Evolutionary conservation across 1,140 invertebrate species (phyloP).

Genomic region (Listronotus oregonensis): DNA sequence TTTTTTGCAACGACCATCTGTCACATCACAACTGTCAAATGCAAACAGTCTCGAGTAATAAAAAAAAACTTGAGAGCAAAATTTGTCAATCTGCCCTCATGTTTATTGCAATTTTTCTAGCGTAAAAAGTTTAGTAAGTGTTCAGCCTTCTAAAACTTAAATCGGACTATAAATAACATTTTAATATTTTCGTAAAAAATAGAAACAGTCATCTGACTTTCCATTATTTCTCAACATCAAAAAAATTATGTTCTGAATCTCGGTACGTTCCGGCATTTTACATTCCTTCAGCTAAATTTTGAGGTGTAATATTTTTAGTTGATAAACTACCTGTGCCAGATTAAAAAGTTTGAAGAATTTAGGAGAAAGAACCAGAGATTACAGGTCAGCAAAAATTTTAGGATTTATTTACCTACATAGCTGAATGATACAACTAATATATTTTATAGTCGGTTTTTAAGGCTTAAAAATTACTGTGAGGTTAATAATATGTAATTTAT

Average conservation of each 20-base stretch:
- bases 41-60: neutral
- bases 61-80: slow-evolving; percentile 6
- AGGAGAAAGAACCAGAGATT: too few relatives aligned
- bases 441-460: too few relatives aligned
- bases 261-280: slow-evolving; percentile 16
- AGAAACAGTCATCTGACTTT: slow-evolving; percentile 3
- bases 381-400: too few relatives aligned
- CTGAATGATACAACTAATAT: too few relatives aligned
- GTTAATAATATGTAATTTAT: too few relatives aligned
- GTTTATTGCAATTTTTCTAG: neutral
- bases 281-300: slow-evolving; percentile 4
- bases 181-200: neutral
- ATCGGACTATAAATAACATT: slow-evolving; percentile 6
- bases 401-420: too few relatives aligned
- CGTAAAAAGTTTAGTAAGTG: neutral
- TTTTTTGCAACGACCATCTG: neutral
- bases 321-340: neutral
- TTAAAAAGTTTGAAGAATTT: too few relatives aligned
- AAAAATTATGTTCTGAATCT: neutral
- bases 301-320: neutral
- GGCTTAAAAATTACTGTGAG: too few relatives aligned
- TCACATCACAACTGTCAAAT: slow-evolving; percentile 1
- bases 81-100: slow-evolving; percentile 12
- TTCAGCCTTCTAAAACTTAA: neutral
- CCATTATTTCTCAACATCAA: slow-evolving; percentile 13